These are phyloP conservation scores for Micrasema minimum DNA, from an alignment of 1,140 invertebrate genomes.

Conservation along the genomic window DNA sequence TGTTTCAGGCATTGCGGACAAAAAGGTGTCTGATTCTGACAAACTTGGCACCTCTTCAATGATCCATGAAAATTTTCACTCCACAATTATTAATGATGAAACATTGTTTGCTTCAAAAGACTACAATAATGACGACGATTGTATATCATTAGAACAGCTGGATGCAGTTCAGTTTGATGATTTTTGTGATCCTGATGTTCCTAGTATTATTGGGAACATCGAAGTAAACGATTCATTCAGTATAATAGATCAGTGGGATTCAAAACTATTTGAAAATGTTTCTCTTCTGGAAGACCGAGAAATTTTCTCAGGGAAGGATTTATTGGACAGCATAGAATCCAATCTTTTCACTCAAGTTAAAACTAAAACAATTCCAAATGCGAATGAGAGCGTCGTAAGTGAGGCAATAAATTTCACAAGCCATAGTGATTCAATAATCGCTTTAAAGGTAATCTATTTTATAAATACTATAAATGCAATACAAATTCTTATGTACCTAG, in stretches of 20 bases:
- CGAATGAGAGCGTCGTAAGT: not conserved
- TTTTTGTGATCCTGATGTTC: conserved; percentile 43
- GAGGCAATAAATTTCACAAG: conserved; percentile 35
- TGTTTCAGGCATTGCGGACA: not conserved
- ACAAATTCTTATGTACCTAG: no score
- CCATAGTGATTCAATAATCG: conserved; percentile 47
- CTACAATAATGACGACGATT: conserved; percentile 32
- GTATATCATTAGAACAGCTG: conserved; percentile 40
- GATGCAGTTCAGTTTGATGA: conserved; percentile 41
- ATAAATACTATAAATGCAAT: not conserved
- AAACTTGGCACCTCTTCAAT: not conserved
- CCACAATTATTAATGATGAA: conserved; percentile 24
- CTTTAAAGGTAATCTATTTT: conserved; percentile 46
- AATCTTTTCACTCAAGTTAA: conserved; percentile 1
- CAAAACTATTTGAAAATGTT: conserved; percentile 46
- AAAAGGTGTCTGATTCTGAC: conserved; percentile 4
- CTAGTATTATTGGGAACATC: conserved; percentile 45
- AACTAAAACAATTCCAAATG: not conserved
- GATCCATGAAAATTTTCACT: conserved; percentile 6
- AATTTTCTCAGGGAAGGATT: conserved; percentile 35
- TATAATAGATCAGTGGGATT: conserved; percentile 50
- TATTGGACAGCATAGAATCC: conserved; percentile 3
- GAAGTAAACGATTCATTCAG: conserved; percentile 41
- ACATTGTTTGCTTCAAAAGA: conserved; percentile 16
- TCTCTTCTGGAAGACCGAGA: conserved; percentile 39